Conservation (phyloP, 2,797 vertebrate species). For the Lepilemur ruficaudatus region DNA sequence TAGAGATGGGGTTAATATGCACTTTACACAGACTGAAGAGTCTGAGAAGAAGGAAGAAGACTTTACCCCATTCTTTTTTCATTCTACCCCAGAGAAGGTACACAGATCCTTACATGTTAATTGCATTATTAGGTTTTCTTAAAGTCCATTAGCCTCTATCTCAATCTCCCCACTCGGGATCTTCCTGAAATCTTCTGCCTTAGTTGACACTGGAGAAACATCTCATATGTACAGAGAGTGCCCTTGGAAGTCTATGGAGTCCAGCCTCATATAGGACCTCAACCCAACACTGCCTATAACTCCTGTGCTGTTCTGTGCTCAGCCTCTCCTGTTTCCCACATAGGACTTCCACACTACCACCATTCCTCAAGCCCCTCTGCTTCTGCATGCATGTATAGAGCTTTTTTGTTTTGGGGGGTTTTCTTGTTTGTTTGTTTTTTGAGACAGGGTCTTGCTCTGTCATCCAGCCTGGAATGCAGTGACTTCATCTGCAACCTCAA, state of each 20-base stretch:
- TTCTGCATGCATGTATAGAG: not conserved
- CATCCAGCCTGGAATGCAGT: too few species aligned
- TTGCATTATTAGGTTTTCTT: not conserved
- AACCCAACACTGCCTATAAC: rapidly evolving
- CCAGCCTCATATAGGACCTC: not conserved
- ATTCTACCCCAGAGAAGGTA: not conserved
- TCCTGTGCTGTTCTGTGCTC: not conserved
- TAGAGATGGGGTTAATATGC: not conserved
- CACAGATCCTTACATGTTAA: not conserved
- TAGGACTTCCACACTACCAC: not conserved
- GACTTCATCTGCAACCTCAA: too few species aligned
- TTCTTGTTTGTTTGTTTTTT: too few species aligned
- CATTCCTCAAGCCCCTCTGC: not conserved
- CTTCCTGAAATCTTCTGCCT: not conserved
- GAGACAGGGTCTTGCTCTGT: too few species aligned
- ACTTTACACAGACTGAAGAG: not conserved
- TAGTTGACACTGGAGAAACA: not conserved
- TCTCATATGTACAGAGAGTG: not conserved
- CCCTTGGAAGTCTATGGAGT: not conserved
- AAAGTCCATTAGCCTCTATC: not conserved
- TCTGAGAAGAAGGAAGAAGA: not conserved
- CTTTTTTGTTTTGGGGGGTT: not conserved
- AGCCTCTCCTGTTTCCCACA: not conserved
- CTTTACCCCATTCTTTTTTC: not conserved
- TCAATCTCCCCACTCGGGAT: not conserved